These are phyloP conservation scores for Hyles vespertilio DNA, from an alignment of 1,140 invertebrate species.

Conservation along the genomic window DNA sequence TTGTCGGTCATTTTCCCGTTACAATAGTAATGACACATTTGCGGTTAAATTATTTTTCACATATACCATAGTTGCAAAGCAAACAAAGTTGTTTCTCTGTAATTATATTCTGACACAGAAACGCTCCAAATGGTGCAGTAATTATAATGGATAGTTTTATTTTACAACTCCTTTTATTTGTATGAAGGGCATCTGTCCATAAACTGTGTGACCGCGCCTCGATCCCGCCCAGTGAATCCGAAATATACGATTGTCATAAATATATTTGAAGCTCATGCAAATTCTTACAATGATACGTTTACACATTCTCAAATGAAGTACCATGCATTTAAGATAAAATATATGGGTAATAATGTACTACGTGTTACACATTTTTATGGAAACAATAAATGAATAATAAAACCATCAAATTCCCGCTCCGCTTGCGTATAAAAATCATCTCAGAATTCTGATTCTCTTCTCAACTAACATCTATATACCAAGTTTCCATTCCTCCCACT, in stretches of 20 bases:
- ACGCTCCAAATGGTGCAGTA: too few species aligned
- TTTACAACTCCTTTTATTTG: too few species aligned
- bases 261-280: conserved; percentile 53
- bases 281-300: conserved; percentile 44
- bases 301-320: conserved; percentile 49
- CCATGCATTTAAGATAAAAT: conserved; percentile 55
- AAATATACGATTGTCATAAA: conserved; percentile 10
- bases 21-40: too few species aligned
- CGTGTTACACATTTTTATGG: conserved; percentile 52
- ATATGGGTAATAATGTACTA: conserved; percentile 51
- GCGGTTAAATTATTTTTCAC: too few species aligned
- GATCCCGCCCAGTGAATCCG: conserved; percentile 6
- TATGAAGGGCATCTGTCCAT: too few species aligned
- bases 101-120: too few species aligned
- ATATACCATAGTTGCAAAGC: too few species aligned
- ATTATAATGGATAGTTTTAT: too few species aligned
- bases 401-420: conserved; percentile 47
- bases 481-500: conserved; percentile 4
- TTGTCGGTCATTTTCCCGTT: too few species aligned
- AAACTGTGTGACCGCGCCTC: too few species aligned
- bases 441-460: conserved; percentile 19
- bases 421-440: conserved; percentile 45
- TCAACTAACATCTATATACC: conserved; percentile 5
- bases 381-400: conserved; percentile 75
- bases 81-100: too few species aligned